phyloP scores from a whole-genome alignment of 2,113 vertebrate genomes.

The Phrynosoma blainvillii region DNA sequence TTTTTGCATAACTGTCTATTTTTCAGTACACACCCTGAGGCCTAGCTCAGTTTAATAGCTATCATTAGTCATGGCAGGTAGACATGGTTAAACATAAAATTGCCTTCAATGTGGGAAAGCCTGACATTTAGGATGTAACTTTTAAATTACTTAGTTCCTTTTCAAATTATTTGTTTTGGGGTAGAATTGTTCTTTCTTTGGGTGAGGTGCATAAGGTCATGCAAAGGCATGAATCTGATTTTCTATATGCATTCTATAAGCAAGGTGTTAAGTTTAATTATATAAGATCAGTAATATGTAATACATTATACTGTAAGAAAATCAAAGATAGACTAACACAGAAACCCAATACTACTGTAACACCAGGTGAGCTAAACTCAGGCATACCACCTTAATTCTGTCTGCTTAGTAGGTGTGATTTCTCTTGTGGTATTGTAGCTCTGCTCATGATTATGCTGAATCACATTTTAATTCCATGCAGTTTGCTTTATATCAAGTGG shows the following conservation, averaged over 20 bases:
- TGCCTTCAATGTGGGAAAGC: neutral
- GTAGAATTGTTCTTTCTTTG: neutral
- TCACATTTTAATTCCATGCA: no score
- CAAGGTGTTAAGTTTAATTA: neutral
- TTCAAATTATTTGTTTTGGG: constrained; percentile 22
- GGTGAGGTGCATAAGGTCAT: neutral
- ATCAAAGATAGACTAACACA: no score
- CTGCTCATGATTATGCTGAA: neutral
- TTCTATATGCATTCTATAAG: neutral
- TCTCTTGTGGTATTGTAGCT: neutral
- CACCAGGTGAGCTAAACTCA: neutral
- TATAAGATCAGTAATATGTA: neutral
- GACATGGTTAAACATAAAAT: neutral
- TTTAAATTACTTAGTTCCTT: constrained; percentile 32
- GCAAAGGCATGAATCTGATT: neutral
- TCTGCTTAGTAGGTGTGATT: neutral
- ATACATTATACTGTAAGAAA: neutral
- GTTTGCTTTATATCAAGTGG: no score
- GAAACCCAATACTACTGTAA: no score
- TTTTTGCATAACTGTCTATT: constrained; percentile 4
- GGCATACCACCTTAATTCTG: no score
- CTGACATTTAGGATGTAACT: constrained; percentile 17
- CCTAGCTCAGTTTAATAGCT: constrained; percentile 33
- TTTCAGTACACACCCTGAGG: neutral
- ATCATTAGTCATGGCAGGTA: constrained; percentile 2